Percentiles rank a stretch among this genome's conserved stretches.
Evolutionary conservation across 2,113 vertebrate species (phyloP).

Genomic region (Phaethornis superciliosus): DNA sequence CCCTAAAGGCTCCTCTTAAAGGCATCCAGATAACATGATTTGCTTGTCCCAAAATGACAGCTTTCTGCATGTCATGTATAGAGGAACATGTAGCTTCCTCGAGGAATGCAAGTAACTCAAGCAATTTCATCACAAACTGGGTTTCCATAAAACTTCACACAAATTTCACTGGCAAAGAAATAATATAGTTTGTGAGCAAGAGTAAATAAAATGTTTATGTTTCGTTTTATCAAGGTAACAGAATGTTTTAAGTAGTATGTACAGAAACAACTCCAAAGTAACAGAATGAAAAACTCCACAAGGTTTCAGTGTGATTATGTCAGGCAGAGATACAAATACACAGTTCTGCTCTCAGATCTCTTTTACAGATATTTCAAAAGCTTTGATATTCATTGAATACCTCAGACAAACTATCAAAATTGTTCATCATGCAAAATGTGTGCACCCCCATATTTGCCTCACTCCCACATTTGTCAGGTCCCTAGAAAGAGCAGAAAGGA

Average conservation of each 20-base stretch:
- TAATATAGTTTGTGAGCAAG: not conserved
- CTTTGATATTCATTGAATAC: not conserved
- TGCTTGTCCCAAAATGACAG: not conserved
- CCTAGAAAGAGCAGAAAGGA: not conserved
- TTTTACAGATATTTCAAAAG: not conserved
- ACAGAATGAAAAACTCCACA: not conserved
- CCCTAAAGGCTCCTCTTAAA: not conserved
- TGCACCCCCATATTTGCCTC: not conserved
- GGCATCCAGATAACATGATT: not conserved
- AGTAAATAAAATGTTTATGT: not conserved
- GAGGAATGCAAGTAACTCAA: not conserved
- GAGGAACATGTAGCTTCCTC: not conserved
- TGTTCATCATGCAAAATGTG: not conserved
- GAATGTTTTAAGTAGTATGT: not conserved
- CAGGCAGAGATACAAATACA: not conserved
- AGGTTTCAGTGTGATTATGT: not conserved
- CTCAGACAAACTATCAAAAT: not conserved
- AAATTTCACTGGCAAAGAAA: not conserved
- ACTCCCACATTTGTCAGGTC: not conserved
- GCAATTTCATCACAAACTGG: not conserved
- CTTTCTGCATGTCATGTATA: not conserved
- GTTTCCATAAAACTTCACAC: not conserved
- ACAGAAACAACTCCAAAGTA: not conserved
- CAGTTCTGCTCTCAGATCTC: not conserved
- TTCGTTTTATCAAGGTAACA: not conserved